Conservation (phyloP, 2,797 vertebrate genomes). For the Enteromius mattozi region DNA sequence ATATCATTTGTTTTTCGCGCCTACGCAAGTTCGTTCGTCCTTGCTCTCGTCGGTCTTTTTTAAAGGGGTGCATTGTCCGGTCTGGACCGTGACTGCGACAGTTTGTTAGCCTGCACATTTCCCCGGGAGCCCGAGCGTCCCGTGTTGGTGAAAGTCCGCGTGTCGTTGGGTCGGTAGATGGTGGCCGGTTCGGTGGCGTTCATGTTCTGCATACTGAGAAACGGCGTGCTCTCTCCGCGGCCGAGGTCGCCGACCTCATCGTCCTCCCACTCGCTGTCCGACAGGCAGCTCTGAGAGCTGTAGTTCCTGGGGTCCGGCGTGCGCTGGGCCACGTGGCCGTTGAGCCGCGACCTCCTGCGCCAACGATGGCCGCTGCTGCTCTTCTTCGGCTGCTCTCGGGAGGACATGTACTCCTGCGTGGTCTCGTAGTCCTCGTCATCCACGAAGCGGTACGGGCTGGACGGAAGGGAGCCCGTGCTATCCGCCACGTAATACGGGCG, state of each 20-base stretch:
- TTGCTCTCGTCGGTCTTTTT: constrained; percentile 63
- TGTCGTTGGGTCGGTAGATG: constrained; percentile 80
- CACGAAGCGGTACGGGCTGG: constrained; percentile 91
- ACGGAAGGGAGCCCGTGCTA: constrained; percentile 92
- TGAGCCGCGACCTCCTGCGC: constrained; percentile 89
- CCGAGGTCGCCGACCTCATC: constrained; percentile 85
- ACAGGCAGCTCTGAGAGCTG: constrained; percentile 89
- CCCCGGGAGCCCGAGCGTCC: constrained; percentile 83
- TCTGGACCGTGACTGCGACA: constrained; percentile 82
- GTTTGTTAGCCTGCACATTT: constrained; percentile 82
- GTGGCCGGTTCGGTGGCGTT: constrained; percentile 82
- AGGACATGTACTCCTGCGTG: constrained; percentile 92
- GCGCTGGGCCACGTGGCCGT: constrained; percentile 89
- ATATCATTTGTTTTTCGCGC: constrained; percentile 69
- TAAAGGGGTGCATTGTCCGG: constrained; percentile 91
- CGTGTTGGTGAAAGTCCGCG: constrained; percentile 90
- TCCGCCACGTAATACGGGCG: constrained; percentile 87
- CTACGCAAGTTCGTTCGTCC: constrained; percentile 55
- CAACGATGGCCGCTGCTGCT: constrained; percentile 85
- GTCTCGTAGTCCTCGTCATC: constrained; percentile 97
- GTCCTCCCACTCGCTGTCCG: constrained; percentile 91
- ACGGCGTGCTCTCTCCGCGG: constrained; percentile 93
- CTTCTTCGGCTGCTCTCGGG: constrained; percentile 88
- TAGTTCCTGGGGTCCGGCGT: constrained; percentile 87
- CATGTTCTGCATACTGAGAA: constrained; percentile 93